phyloP scores from a whole-genome alignment of 2,888 invertebrate genomes.

The Brachyopa scutellaris region DNA sequence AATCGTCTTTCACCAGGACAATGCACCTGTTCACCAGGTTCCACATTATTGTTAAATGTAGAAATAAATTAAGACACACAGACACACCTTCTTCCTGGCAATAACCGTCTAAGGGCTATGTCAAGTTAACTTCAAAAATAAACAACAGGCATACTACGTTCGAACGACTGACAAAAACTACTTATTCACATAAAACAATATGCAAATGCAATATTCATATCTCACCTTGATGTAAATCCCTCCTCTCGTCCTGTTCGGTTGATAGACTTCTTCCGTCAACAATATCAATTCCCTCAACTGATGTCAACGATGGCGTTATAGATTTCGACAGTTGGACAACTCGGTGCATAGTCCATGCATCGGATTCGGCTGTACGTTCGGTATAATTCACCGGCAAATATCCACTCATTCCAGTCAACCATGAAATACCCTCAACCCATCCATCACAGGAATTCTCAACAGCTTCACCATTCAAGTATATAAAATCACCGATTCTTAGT shows the following conservation, averaged over 20 bases:
- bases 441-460: conserved; percentile 90
- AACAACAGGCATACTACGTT: no score
- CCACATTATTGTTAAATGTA: no score
- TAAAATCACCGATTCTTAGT: conserved; percentile 91
- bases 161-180: no score
- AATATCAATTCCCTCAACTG: conserved; percentile 80
- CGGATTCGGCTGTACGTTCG: conserved; percentile 92
- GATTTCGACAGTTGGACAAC: conserved; percentile 84
- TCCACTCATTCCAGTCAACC: conserved; percentile 86
- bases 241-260: conserved; percentile 78
- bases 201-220: no score
- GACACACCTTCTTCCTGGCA: no score
- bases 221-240: conserved; percentile 77
- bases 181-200: no score
- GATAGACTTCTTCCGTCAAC: conserved; percentile 80
- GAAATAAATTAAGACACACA: no score
- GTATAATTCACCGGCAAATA: conserved; percentile 92
- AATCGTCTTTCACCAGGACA: no score
- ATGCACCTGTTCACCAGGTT: no score
- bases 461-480: conserved; percentile 90
- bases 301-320: conserved; percentile 80
- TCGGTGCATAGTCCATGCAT: conserved; percentile 94
- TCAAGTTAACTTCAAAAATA: no score
- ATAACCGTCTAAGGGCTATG: no score
- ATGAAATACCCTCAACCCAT: conserved; percentile 89